A percentile compares a stretch with the other conserved stretches of the same genome.
Evolutionary conservation across 2,797 vertebrate genomes (phyloP).

Genomic region (Sciaenops ocellatus): DNA sequence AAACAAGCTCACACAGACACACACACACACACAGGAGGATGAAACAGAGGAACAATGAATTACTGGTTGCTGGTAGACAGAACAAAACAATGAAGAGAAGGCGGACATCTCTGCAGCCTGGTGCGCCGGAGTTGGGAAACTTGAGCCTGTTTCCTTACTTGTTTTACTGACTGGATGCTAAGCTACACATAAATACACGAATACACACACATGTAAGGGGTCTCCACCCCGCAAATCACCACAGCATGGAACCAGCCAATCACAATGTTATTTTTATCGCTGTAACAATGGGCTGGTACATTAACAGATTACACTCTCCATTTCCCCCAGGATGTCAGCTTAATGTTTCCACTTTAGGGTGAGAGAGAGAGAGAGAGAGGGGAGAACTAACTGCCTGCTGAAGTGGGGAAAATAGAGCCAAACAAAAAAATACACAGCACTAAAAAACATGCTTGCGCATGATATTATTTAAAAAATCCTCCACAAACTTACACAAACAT

Average conservation of each 20-base stretch:
- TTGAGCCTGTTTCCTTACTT: background rate
- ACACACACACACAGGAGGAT: slow-evolving; percentile 7
- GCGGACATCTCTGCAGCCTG: slow-evolving; percentile 27
- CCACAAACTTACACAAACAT: background rate
- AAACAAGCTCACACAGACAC: background rate
- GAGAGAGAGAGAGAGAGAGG: slow-evolving; percentile 23
- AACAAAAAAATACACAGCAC: slow-evolving; percentile 12
- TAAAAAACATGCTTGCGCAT: slow-evolving; percentile 19
- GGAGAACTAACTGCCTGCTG: slow-evolving; percentile 20
- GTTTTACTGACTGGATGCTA: slow-evolving; percentile 19
- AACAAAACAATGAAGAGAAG: slow-evolving; percentile 30
- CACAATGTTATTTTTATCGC: slow-evolving; percentile 71
- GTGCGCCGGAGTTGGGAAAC: slow-evolving; percentile 8
- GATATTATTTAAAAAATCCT: background rate
- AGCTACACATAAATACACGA: slow-evolving; percentile 3
- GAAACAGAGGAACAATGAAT: slow-evolving; percentile 43
- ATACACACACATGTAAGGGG: slow-evolving; percentile 25
- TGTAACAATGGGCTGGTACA: slow-evolving; percentile 67
- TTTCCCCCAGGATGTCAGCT: slow-evolving; percentile 68
- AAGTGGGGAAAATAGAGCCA: slow-evolving; percentile 33
- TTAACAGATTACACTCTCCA: slow-evolving; percentile 76
- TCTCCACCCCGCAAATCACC: slow-evolving; percentile 42
- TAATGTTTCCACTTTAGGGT: slow-evolving; percentile 68
- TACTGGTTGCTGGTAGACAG: slow-evolving; percentile 37
- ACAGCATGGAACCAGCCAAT: slow-evolving; percentile 68